Percentiles rank a stretch among this genome's conserved stretches.
These are phyloP conservation scores for Epinephelus malabaricus DNA, from an alignment of 2,797 vertebrate species.

Conservation along the genomic window DNA sequence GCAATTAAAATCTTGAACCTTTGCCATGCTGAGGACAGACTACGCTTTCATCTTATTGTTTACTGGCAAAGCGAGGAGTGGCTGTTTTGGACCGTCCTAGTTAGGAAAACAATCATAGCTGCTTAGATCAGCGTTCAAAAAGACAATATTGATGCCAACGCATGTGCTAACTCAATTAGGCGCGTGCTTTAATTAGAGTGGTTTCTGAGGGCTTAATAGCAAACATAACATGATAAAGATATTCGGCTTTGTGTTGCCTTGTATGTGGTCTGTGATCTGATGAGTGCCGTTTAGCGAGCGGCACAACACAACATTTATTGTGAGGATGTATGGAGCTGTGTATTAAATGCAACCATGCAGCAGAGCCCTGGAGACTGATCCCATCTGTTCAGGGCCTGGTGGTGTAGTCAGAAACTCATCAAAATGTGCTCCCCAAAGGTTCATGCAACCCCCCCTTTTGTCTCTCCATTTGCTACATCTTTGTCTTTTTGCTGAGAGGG, in stretches of 20 bases:
- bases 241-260: slow-evolving; percentile 35
- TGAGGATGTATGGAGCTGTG: slow-evolving; percentile 58
- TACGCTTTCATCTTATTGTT: slow-evolving; percentile 60
- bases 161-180: slow-evolving; percentile 57
- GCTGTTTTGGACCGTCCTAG: slow-evolving; percentile 45
- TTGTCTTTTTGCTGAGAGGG: slow-evolving; percentile 79
- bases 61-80: slow-evolving; percentile 54
- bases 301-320: slow-evolving; percentile 43
- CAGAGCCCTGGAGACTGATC: slow-evolving; percentile 78
- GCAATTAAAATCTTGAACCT: slow-evolving; percentile 81
- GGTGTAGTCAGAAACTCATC: slow-evolving; percentile 80
- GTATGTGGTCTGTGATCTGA: slow-evolving; percentile 32
- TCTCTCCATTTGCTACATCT: slow-evolving; percentile 79
- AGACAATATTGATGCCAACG: slow-evolving; percentile 53
- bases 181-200: slow-evolving; percentile 56
- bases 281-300: slow-evolving; percentile 37
- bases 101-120: slow-evolving; percentile 57
- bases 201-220: slow-evolving; percentile 36
- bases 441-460: slow-evolving; percentile 60
- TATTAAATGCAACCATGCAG: slow-evolving; percentile 70
- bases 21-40: slow-evolving; percentile 56
- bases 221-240: slow-evolving; percentile 55
- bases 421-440: slow-evolving; percentile 76
- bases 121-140: slow-evolving; percentile 64
- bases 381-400: slow-evolving; percentile 83